Evolutionary conservation across 2,797 vertebrate genomes (phyloP), one percentile per base, ranked within the genome.

Genomic region (Allobates femoralis): DNA sequence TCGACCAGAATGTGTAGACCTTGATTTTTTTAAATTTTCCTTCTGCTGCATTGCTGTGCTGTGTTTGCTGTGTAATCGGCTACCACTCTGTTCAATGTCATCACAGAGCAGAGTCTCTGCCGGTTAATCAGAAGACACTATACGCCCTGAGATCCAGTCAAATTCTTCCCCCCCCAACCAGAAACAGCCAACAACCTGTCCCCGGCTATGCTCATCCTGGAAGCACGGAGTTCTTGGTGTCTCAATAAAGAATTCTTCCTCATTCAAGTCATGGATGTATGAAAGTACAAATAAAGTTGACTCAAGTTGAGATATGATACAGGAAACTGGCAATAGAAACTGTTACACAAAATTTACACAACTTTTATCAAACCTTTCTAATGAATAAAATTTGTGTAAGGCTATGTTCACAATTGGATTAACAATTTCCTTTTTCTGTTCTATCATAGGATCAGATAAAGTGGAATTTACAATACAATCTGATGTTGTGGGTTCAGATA

Each of bases 31-130:
- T 37, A 66, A 21, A 46, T 64, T 66, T 62, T 81, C 32, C 66
- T 53, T 56, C 51, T 19, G 32, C 81, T 58, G 66, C 66, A 16
- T 37, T 58, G 32, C 41, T 67, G 28, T 73, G 23, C 23, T 83
- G 81, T 83, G 81, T 83, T 83, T 83, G 81, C 81, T 83, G 81
- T 83, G 66, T 83, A 83, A 83, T 83, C 81, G 81, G 81, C 81
- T 60, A 83, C 67, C 81, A 83, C 81, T 83, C 81, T 83, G 81
- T 83, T 83, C 81, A 73, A 83, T 83, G 81, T 73, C 67, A 74
- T 83, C 67, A 83, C 81, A 83, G 67, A 83, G 81, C 81, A 83
- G 81, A 83, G 81, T 83, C 32, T 83, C 81, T 83, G 81, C 81
- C 81, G 81, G 81, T 83, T 83, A 74, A 83, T 73, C 67, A 83